Evolutionary conservation across 2,113 vertebrate species (phyloP).

Genomic region (Malurus cyaneus): DNA sequence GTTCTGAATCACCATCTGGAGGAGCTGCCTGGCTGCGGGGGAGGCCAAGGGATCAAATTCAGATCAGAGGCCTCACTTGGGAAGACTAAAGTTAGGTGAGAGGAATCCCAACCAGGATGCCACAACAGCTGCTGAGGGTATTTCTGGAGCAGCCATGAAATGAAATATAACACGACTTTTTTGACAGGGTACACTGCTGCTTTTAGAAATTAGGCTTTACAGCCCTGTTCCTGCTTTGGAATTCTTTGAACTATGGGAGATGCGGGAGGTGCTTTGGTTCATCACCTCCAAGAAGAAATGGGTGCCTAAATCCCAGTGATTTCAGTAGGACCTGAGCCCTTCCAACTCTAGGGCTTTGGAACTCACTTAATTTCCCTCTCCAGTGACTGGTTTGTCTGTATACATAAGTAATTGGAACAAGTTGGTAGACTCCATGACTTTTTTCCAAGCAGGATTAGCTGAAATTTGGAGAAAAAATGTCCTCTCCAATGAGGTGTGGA

Average conservation of each 20-base stretch:
- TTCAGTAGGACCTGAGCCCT: not conserved
- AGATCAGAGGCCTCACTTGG: not conserved
- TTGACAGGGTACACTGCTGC: not conserved
- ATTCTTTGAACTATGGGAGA: not conserved
- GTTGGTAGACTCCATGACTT: not conserved
- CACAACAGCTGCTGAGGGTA: conserved; percentile 21
- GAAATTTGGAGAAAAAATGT: rapidly evolving
- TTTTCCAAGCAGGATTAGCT: not conserved
- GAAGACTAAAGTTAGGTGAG: not conserved
- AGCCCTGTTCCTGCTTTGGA: not conserved
- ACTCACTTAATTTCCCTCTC: not conserved
- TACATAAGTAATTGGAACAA: not conserved
- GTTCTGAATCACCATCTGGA: not conserved
- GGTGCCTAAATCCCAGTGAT: not conserved
- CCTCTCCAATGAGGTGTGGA: not conserved
- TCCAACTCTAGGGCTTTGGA: not conserved
- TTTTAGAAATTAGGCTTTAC: not conserved
- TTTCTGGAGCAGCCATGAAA: not conserved
- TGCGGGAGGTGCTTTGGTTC: rapidly evolving
- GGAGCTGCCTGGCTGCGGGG: not conserved
- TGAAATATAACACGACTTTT: not conserved
- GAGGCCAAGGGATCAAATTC: not conserved
- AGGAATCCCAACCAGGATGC: not conserved
- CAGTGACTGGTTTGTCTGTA: rapidly evolving
- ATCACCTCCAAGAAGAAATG: not conserved